Conservation (phyloP, 2,888 invertebrate species). For the Ormyrus nitidulus region DNA sequence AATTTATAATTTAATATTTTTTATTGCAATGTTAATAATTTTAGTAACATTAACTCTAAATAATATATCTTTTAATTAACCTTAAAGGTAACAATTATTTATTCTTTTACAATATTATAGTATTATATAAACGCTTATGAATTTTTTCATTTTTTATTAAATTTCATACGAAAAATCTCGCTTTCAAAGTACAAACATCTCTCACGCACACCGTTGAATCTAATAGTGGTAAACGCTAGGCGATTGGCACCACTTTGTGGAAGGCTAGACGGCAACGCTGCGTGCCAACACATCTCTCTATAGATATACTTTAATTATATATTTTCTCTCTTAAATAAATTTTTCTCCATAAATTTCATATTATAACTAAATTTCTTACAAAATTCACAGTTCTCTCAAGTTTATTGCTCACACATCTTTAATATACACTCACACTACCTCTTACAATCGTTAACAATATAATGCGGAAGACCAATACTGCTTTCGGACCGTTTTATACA, state of each 20-base stretch:
- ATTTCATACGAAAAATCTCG: constrained; percentile 33
- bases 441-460: constrained; percentile 48
- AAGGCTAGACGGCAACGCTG: constrained; percentile 34
- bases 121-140: constrained; percentile 13
- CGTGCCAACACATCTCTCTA: constrained; percentile 41
- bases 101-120: not conserved
- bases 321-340: constrained; percentile 55
- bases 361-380: constrained; percentile 40
- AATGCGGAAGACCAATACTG: constrained; percentile 70
- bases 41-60: constrained; percentile 46
- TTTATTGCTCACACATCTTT: constrained; percentile 37
- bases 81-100: constrained; percentile 33
- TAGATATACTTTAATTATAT: constrained; percentile 53
- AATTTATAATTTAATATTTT: constrained; percentile 26
- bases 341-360: constrained; percentile 26
- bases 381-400: constrained; percentile 38
- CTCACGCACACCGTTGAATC: constrained; percentile 9
- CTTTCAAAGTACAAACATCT: constrained; percentile 21
- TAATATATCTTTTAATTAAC: constrained; percentile 18
- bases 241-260: constrained; percentile 46
- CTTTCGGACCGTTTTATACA: constrained; percentile 61
- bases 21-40: constrained; percentile 30
- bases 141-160: constrained; percentile 30
- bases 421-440: constrained; percentile 41
- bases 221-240: constrained; percentile 42